Base-by-base conservation (phyloP, 2,888 invertebrate genomes). In the Campoplex capitator region DNA sequence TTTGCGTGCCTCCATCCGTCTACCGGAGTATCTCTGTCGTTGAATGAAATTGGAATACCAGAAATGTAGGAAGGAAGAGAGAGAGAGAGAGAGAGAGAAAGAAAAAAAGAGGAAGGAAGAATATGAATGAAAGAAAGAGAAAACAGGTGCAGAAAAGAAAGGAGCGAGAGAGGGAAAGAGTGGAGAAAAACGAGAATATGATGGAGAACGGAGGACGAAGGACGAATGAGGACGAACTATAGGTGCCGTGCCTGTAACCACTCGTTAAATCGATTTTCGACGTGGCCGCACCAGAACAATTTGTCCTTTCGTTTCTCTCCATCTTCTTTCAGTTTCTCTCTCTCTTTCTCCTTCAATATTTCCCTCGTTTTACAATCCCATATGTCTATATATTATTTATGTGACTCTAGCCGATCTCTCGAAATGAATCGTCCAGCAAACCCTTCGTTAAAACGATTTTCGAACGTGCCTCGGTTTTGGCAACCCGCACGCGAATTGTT, bases 361-460 rank as follows among this genome's bases (percentile, higher is more conserved):
- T 81, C 74, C 16, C 38, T 84, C 76, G 42, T 74, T 84, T 76
- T 23, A 54, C 35, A 6, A 23, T 4, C 18, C 18, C 70, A 73
- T 70, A 70, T 62, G 77, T 83, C 74, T 62, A 62, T 76, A 81
- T 85, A 81, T 82, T 70, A 48, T 70, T 62, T 68, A 45, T 51
- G 79, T 51, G 79, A 77, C 84, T 48, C 78, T 74, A 86, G 77
- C 87, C 87, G 85, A 87, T 86, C 78, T 85, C 84, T 74, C 80
- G 83, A 87, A 89, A 86, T 67, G 86, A 86, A 85, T 88, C 83
- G 85, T 84, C 68, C 79, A 48, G 79, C 75, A 73, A 86, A 54
- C 84, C 78, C 82, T 88, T 88, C 88, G 87, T 88, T 89, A 89
- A 88, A 89, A 88, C 87, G 87, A 89, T 88, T 89, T 89, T 70